These are phyloP conservation scores for Proisotoma minuta DNA, from an alignment of 2,888 invertebrate species.

Conservation along the genomic window DNA sequence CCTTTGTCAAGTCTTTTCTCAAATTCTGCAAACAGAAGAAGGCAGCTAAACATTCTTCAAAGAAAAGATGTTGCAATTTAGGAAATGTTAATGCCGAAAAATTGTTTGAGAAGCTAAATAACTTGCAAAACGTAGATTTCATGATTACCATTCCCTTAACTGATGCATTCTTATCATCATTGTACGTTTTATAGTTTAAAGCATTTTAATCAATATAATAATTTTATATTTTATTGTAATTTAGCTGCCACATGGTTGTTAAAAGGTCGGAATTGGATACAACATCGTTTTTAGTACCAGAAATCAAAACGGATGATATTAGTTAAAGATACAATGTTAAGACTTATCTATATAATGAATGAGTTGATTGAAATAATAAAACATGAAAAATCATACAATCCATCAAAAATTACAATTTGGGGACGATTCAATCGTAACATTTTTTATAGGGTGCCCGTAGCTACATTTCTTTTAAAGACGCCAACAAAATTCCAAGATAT, in stretches of 20 bases:
- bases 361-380: no score
- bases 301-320: no score
- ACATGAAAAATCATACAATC: no score
- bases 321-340: no score
- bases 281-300: no score
- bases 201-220: not conserved
- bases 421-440: no score
- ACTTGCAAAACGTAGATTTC: not conserved
- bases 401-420: no score
- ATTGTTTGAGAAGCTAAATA: not conserved
- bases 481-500: no score
- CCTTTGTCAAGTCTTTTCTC: slow-evolving; percentile 10
- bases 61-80: not conserved
- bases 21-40: not conserved
- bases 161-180: not conserved
- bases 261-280: not conserved
- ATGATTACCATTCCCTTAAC: slow-evolving; percentile 9
- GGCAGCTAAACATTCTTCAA: not conserved
- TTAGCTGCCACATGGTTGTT: not conserved
- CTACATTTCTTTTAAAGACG: no score
- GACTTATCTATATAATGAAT: no score
- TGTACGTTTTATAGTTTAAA: no score
- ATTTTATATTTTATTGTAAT: not conserved
- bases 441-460: no score
- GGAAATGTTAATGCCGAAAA: not conserved